A percentile compares a stretch with the other conserved stretches of the same genome.
phyloP scores from a whole-genome alignment of 2,888 invertebrate species.

The Epinotia nisella region DNA sequence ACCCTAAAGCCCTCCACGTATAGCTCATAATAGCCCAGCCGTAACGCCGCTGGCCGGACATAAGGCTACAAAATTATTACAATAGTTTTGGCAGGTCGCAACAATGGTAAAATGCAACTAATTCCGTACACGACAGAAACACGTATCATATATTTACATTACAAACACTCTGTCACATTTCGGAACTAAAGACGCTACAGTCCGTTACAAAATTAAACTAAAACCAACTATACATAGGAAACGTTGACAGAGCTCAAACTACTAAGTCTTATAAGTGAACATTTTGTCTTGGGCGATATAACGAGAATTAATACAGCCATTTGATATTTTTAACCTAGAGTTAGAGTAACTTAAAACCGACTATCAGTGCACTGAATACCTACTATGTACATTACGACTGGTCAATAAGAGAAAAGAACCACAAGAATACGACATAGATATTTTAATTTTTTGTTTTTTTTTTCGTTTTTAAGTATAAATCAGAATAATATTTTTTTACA shows the following conservation, averaged over 20 bases:
- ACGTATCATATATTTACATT: slow-evolving; percentile 79
- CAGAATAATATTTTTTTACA: slow-evolving; percentile 63
- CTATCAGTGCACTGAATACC: slow-evolving; percentile 80
- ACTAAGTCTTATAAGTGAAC: slow-evolving; percentile 64
- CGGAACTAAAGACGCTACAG: slow-evolving; percentile 62
- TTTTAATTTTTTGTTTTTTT: slow-evolving; percentile 61
- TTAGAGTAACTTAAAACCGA: slow-evolving; percentile 73
- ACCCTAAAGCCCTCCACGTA: background rate
- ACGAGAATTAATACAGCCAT: slow-evolving; percentile 76
- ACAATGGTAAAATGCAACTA: slow-evolving; percentile 83
- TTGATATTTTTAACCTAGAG: slow-evolving; percentile 66
- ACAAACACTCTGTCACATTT: slow-evolving; percentile 63
- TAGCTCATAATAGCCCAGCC: slow-evolving; percentile 13
- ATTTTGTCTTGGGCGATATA: slow-evolving; percentile 65
- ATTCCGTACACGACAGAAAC: slow-evolving; percentile 72
- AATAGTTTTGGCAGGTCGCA: slow-evolving; percentile 84
- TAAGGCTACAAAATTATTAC: slow-evolving; percentile 76
- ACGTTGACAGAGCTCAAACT: slow-evolving; percentile 55
- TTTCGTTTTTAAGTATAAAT: slow-evolving; percentile 66
- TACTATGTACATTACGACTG: slow-evolving; percentile 77
- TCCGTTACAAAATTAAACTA: slow-evolving; percentile 60
- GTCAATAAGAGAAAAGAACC: slow-evolving; percentile 63
- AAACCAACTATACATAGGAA: slow-evolving; percentile 66
- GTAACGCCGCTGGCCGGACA: slow-evolving; percentile 52
- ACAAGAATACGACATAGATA: slow-evolving; percentile 58